phyloP scores from a whole-genome alignment of 2,888 invertebrate genomes.

The Dasysyrphus albostriatus region DNA sequence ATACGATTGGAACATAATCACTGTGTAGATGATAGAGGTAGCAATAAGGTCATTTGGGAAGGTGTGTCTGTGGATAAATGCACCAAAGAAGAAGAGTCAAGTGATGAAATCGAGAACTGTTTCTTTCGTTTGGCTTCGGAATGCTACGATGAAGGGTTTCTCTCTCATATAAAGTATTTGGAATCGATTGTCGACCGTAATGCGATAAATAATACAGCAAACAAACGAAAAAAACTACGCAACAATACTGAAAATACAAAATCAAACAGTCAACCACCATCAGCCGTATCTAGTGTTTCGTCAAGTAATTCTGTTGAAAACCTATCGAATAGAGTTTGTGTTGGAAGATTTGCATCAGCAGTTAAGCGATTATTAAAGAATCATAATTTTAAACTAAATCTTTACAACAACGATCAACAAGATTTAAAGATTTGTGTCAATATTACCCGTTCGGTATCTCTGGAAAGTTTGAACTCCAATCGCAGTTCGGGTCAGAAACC shows the following conservation, averaged over 20 bases:
- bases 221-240: slow-evolving; percentile 41
- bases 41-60: slow-evolving; percentile 28
- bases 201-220: slow-evolving; percentile 76
- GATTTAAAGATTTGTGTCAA: slow-evolving; percentile 79
- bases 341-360: slow-evolving; percentile 40
- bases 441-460: slow-evolving; percentile 76
- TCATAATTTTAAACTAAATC: slow-evolving; percentile 13
- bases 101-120: slow-evolving; percentile 65
- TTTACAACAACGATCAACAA: slow-evolving; percentile 33
- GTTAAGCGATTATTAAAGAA: slow-evolving; percentile 47
- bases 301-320: slow-evolving; percentile 46
- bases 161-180: slow-evolving; percentile 81
- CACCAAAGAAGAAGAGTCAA: slow-evolving; percentile 16
- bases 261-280: slow-evolving; percentile 53
- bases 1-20: neutral
- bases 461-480: slow-evolving; percentile 50
- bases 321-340: slow-evolving; percentile 24
- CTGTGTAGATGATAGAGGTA: neutral
- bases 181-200: slow-evolving; percentile 82
- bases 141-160: slow-evolving; percentile 82
- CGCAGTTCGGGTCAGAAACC: slow-evolving; percentile 45
- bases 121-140: slow-evolving; percentile 80
- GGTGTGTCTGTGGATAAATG: neutral
- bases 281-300: slow-evolving; percentile 55
- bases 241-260: slow-evolving; percentile 18